phyloP scores from a whole-genome alignment of 2,888 invertebrate species.

The Oligia fasciuncula region DNA sequence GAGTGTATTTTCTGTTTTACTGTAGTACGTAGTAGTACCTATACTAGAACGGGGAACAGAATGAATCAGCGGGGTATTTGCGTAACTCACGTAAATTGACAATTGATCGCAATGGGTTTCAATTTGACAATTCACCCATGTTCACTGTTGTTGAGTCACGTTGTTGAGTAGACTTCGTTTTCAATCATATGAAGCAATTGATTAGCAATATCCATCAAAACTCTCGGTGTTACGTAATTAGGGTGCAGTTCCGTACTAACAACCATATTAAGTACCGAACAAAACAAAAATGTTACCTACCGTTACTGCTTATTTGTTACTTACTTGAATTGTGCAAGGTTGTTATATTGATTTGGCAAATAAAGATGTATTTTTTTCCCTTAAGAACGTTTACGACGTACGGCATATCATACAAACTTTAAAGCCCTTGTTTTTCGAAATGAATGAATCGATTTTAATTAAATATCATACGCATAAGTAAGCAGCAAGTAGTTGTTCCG shows the following conservation, averaged over 20 bases:
- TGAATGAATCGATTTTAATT: no score
- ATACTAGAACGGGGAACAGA: neutral
- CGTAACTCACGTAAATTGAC: neutral
- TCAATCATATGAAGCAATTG: neutral
- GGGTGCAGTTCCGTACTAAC: neutral
- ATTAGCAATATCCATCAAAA: neutral
- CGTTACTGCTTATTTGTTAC: neutral
- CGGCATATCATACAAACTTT: no score
- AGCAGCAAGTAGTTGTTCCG: no score
- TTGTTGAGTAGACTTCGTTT: neutral
- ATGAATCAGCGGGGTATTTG: neutral
- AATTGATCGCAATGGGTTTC: neutral
- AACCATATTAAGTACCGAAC: neutral
- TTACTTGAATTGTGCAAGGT: neutral
- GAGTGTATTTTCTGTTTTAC: neutral
- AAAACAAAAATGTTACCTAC: neutral
- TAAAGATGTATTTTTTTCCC: neutral
- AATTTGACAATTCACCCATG: neutral
- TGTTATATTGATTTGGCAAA: neutral
- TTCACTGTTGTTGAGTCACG: neutral
- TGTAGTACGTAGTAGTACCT: neutral
- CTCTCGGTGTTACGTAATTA: neutral
- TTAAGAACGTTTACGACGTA: neutral
- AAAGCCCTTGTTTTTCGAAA: no score
- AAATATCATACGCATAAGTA: no score